Evolutionary conservation across 2,888 invertebrate genomes (phyloP), one percentile per base, ranked within the genome.

Genomic region (Timema podura): DNA sequence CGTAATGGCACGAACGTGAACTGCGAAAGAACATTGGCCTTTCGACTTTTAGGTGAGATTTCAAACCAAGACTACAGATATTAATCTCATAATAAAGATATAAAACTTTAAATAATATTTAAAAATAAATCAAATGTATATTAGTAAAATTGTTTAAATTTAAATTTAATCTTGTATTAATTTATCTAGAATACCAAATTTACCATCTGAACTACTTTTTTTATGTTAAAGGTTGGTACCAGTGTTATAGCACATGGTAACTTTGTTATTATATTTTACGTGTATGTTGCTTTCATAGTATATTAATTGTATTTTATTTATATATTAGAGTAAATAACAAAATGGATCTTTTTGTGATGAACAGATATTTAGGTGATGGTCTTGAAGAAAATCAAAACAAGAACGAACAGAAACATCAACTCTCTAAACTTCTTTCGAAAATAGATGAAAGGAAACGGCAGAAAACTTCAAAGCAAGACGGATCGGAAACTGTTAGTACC

Each of bases 361-460:
- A 70, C 45, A 72, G 72, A 68, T 72, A 68, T 51, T 51, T 64
- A 9, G 61, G 61, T 13, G 61, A 61, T 9, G 45, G 1, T 6
- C 10, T 30, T 57, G 57, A 57, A n/a, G 8, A 30, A 11, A 44
- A 61, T 8, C 9, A 44, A 61, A 61, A 66, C 15, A 5, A 48
- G 15, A 49, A 45, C 13, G 59, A 70, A 54, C 68, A 73, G 57
- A 69, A 65, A 10, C 11, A 65, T 16, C 69, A 72, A 15, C 65
- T 73, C 30, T 67, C 70, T 45, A 70, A 72, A 59, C 66, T 74
- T 8, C 66, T 75, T 30, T 54, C 67, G 61, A 73, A 73, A n/a
- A 70, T 73, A 11, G 68, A 73, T 51, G 66, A 88, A 71, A 83
- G 84, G 75, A 83, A 81, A 76, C 6, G 16, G n/a, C 61, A 44